These are phyloP conservation scores for Aromia moschata DNA, from an alignment of 2,888 invertebrate genomes.

Conservation along the genomic window DNA sequence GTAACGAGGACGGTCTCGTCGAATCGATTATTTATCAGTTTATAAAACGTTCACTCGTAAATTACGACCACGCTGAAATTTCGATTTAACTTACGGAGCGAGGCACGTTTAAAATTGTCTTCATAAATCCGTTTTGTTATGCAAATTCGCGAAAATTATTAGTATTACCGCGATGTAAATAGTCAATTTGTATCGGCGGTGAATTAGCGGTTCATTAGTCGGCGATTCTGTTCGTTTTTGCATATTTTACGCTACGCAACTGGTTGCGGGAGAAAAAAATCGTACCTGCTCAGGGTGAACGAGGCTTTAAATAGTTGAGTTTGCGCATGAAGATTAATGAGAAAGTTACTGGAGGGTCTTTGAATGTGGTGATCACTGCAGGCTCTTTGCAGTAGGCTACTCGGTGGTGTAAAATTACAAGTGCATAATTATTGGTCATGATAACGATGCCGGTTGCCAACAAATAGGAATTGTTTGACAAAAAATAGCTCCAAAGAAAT, in stretches of 20 bases:
- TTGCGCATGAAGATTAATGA: too few relatives aligned
- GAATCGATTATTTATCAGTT: slow-evolving; percentile 23
- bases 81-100: slow-evolving; percentile 12
- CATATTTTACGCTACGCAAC: not conserved
- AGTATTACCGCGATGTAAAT: slow-evolving; percentile 5
- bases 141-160: slow-evolving; percentile 23
- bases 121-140: slow-evolving; percentile 12
- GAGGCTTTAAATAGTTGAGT: too few relatives aligned
- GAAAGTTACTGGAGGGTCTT: too few relatives aligned
- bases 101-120: slow-evolving; percentile 18
- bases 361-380: too few relatives aligned
- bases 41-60: slow-evolving; percentile 20
- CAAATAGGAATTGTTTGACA: too few relatives aligned
- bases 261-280: not conserved
- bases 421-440: too few relatives aligned
- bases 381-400: too few relatives aligned
- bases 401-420: too few relatives aligned
- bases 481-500: too few relatives aligned
- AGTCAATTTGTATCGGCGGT: not conserved
- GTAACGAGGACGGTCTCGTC: slow-evolving; percentile 11
- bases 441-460: too few relatives aligned
- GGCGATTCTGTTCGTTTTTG: not conserved
- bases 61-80: slow-evolving; percentile 18
- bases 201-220: slow-evolving; percentile 6
- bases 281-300: too few relatives aligned